Percentiles rank a stretch among this genome's conserved stretches.
These are phyloP conservation scores for Lithophane semibrunnea DNA, from an alignment of 2,888 invertebrate genomes.

Conservation along the genomic window DNA sequence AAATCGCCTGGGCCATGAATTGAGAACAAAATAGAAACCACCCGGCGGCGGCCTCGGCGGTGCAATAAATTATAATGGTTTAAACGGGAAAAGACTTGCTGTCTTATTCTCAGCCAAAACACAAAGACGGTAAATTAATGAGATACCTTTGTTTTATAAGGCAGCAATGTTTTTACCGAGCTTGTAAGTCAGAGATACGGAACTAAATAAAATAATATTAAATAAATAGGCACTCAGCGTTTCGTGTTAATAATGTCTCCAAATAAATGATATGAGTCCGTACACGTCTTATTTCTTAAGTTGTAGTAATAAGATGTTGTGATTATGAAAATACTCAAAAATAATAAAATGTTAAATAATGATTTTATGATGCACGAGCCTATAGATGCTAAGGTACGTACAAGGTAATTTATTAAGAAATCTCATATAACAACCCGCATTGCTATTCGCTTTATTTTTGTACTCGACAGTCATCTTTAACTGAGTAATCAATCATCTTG, in stretches of 20 bases:
- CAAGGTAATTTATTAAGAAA: slow-evolving; percentile 1
- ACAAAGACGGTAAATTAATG: slow-evolving; percentile 48
- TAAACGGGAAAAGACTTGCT: slow-evolving; percentile 27
- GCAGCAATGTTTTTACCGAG: slow-evolving; percentile 3
- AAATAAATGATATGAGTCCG: background rate
- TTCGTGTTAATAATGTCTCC: background rate
- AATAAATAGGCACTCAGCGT: background rate
- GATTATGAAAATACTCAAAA: slow-evolving; percentile 10
- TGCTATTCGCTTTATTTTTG: background rate
- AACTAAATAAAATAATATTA: slow-evolving; percentile 10
- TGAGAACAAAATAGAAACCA: slow-evolving; percentile 1
- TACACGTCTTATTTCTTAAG: background rate
- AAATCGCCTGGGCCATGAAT: background rate
- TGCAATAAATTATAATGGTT: slow-evolving; percentile 32
- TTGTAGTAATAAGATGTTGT: background rate
- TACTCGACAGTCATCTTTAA: background rate
- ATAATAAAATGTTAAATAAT: slow-evolving; percentile 8
- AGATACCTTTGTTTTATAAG: slow-evolving; percentile 38
- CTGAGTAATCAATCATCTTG: slow-evolving; percentile 10
- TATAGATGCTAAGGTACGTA: background rate
- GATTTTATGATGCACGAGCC: slow-evolving; percentile 20
- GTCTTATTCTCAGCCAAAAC: slow-evolving; percentile 27
- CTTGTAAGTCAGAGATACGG: background rate
- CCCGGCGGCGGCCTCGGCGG: too few relatives aligned
- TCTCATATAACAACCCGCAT: background rate